Conservation (phyloP, 2,113 vertebrate species). For the Bos taurus region DNA sequence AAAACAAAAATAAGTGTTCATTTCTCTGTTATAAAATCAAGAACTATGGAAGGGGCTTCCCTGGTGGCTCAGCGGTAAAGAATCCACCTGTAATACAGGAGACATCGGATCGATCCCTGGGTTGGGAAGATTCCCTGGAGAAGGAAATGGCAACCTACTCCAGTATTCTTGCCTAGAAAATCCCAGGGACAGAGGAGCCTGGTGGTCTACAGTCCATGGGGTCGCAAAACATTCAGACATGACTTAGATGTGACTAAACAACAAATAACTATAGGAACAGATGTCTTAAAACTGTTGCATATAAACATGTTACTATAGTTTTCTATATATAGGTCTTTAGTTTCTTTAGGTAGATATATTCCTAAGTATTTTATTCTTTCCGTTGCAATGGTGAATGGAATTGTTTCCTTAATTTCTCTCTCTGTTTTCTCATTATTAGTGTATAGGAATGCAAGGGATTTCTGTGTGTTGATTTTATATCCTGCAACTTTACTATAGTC, state of each 20-base stretch:
- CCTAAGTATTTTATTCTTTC: too few relatives aligned
- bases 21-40: not conserved
- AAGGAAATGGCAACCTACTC: not conserved
- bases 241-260: not conserved
- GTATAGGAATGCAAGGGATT: too few relatives aligned
- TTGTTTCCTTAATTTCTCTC: too few relatives aligned
- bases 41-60: not conserved
- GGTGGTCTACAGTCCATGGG: not conserved
- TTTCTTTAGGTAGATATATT: too few relatives aligned
- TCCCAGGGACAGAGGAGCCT: not conserved
- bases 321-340: too few relatives aligned
- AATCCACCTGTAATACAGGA: not conserved
- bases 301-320: not conserved
- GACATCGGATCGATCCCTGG: rapidly evolving
- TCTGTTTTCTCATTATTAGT: too few relatives aligned
- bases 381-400: too few relatives aligned
- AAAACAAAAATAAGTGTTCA: not conserved
- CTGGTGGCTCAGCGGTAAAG: not conserved
- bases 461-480: too few relatives aligned
- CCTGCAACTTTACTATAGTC: too few relatives aligned
- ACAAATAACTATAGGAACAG: not conserved
- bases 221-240: not conserved
- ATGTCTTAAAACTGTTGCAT: not conserved
- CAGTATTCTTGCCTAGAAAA: not conserved
- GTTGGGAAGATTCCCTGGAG: not conserved